A percentile compares a stretch with the other conserved stretches of the same genome.
Evolutionary conservation across 2,113 vertebrate genomes (phyloP).

Genomic region (Empidonax traillii): DNA sequence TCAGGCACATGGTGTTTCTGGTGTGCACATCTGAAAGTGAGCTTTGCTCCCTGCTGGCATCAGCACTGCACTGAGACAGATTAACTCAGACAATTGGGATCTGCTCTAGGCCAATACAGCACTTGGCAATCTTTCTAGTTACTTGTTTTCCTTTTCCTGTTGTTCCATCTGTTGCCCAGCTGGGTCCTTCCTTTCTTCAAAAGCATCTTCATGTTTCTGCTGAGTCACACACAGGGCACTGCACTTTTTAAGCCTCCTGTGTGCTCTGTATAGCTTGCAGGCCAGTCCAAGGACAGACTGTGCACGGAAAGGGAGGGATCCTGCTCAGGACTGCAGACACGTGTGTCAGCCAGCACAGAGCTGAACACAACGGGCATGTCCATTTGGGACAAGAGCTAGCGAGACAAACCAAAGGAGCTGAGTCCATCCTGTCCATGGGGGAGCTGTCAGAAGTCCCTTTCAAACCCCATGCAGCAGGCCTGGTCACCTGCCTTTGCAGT

Average conservation of each 20-base stretch:
- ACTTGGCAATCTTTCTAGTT: background rate
- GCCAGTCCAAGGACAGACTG: background rate
- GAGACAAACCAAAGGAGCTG: background rate
- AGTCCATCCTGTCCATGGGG: background rate
- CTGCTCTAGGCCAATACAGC: background rate
- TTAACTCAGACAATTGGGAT: background rate
- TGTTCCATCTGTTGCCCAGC: background rate
- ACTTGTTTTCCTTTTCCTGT: constrained; percentile 4
- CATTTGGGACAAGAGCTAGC: background rate
- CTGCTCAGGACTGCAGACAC: background rate
- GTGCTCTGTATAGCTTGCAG: background rate
- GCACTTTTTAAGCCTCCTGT: background rate
- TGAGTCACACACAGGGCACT: background rate
- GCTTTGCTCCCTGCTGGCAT: background rate
- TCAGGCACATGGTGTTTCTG: background rate
- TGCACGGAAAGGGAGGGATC: background rate
- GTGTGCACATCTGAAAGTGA: background rate
- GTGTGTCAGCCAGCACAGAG: background rate
- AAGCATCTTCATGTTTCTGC: constrained; percentile 17
- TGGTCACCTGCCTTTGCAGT: background rate
- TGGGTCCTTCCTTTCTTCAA: constrained; percentile 40
- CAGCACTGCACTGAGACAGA: background rate
- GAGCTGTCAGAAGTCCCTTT: background rate
- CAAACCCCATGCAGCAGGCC: background rate
- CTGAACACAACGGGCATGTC: background rate